Percentiles rank a stretch among this genome's conserved stretches.
Conservation (phyloP, 1,140 invertebrate species). For the Eurytemora carolleeae region DNA sequence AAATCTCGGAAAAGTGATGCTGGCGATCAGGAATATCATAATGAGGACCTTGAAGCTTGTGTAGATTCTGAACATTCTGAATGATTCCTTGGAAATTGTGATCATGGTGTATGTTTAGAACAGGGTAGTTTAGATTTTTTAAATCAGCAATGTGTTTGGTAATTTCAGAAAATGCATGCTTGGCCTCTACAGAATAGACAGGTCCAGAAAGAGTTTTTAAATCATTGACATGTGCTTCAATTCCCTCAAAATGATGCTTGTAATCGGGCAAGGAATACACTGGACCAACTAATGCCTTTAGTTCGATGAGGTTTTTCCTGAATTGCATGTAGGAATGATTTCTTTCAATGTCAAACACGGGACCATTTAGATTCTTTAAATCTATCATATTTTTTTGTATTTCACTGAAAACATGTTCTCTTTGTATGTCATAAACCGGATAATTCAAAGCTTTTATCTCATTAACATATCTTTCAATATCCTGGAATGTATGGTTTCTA, state of each 20-base stretch:
- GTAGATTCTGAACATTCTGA: slow-evolving; percentile 4
- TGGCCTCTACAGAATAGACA: slow-evolving; percentile 4
- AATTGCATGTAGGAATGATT: slow-evolving; percentile 5
- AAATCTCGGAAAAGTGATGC: slow-evolving; percentile 11
- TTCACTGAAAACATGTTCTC: neutral
- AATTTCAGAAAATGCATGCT: slow-evolving; percentile 7
- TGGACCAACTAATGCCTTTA: slow-evolving; percentile 7
- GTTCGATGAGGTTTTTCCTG: neutral
- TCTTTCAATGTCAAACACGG: slow-evolving; percentile 11
- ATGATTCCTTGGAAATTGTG: slow-evolving; percentile 7
- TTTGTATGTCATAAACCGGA: neutral
- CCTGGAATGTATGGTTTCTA: neutral
- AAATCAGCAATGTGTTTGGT: slow-evolving; percentile 1
- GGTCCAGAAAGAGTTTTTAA: slow-evolving; percentile 7
- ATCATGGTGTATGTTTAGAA: neutral
- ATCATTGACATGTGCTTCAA: slow-evolving; percentile 4
- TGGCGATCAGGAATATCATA: slow-evolving; percentile 4
- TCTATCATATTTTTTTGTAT: slow-evolving; percentile 1
- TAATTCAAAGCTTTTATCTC: neutral
- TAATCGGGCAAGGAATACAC: slow-evolving; percentile 6
- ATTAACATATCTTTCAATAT: neutral
- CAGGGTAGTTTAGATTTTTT: neutral
- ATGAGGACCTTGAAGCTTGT: slow-evolving; percentile 6
- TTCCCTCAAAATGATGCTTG: slow-evolving; percentile 12
- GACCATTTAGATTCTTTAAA: slow-evolving; percentile 7